A percentile compares a stretch with the other conserved stretches of the same genome.
These are phyloP conservation scores for Notolepis coatsorum DNA, from an alignment of 2,797 vertebrate genomes.

Conservation along the genomic window DNA sequence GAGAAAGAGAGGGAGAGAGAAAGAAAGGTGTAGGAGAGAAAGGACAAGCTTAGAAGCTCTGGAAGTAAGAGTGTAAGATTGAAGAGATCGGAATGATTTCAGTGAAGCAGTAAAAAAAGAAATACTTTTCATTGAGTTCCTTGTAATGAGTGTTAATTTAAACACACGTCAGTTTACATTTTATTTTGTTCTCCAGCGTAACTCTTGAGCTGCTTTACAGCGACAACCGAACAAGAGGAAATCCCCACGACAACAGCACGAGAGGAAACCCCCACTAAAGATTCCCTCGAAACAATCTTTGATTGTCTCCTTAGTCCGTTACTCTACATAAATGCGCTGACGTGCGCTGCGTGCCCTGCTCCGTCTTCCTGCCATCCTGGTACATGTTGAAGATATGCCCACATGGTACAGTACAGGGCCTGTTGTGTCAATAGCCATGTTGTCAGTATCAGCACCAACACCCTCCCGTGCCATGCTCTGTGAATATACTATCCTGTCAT, in stretches of 20 bases:
- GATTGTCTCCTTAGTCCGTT: too few relatives aligned
- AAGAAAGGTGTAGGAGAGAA: not conserved
- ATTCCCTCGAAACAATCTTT: too few relatives aligned
- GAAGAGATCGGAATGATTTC: too few relatives aligned
- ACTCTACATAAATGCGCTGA: not conserved
- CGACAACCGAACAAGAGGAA: too few relatives aligned
- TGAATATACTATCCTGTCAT: not conserved
- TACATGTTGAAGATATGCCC: constrained; percentile 9
- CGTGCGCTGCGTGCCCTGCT: not conserved
- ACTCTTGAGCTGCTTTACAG: too few relatives aligned
- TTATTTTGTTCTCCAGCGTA: too few relatives aligned
- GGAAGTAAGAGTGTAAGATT: constrained; percentile 37
- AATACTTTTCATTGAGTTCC: not conserved
- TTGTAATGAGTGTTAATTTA: not conserved
- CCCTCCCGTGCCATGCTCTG: constrained; percentile 14
- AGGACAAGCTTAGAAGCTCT: not conserved
- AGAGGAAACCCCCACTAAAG: too few relatives aligned
- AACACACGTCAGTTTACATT: not conserved
- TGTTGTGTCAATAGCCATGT: constrained; percentile 74
- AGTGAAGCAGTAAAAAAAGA: too few relatives aligned
- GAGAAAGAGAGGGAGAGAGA: constrained; percentile 42
- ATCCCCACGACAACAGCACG: too few relatives aligned
- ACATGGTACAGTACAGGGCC: constrained; percentile 35
- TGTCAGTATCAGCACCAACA: constrained; percentile 66
- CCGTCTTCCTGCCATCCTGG: not conserved